Percentiles rank a stretch among this genome's conserved stretches.
Conservation (phyloP, 2,113 vertebrate species). For the Noturus placidus region DNA sequence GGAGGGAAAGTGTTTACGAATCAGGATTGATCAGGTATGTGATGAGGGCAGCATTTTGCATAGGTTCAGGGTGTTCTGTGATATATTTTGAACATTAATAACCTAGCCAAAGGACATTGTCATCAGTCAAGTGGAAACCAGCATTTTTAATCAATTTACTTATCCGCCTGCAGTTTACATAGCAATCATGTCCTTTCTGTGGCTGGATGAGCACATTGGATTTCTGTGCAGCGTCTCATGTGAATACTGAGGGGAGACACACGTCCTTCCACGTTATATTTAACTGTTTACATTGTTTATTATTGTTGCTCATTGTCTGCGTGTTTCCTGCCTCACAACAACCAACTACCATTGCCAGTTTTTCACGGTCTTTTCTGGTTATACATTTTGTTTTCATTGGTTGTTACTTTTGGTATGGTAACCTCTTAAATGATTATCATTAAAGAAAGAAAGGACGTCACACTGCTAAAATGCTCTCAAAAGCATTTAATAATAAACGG, state of each 20-base stretch:
- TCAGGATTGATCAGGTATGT: background rate
- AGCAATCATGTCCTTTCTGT: constrained; percentile 36
- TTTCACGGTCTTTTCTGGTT: background rate
- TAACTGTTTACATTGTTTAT: background rate
- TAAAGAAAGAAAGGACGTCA: no score
- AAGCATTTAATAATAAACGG: no score
- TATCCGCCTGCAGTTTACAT: constrained; percentile 30
- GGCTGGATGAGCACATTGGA: constrained; percentile 16
- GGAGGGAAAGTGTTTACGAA: background rate
- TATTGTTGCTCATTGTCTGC: background rate
- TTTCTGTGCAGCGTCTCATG: background rate
- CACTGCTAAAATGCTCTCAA: no score
- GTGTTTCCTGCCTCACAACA: background rate
- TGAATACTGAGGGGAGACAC: background rate
- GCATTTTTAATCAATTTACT: constrained; percentile 15
- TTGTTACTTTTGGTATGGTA: background rate
- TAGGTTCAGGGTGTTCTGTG: background rate
- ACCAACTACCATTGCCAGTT: background rate
- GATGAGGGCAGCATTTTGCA: background rate
- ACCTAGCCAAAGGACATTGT: background rate
- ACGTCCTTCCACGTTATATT: background rate
- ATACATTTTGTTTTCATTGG: background rate
- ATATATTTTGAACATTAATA: background rate
- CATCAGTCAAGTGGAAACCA: constrained; percentile 10
- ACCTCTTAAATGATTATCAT: background rate